Evolutionary conservation across 2,888 invertebrate species (phyloP).

Genomic region (Tanaodytes sp.): DNA sequence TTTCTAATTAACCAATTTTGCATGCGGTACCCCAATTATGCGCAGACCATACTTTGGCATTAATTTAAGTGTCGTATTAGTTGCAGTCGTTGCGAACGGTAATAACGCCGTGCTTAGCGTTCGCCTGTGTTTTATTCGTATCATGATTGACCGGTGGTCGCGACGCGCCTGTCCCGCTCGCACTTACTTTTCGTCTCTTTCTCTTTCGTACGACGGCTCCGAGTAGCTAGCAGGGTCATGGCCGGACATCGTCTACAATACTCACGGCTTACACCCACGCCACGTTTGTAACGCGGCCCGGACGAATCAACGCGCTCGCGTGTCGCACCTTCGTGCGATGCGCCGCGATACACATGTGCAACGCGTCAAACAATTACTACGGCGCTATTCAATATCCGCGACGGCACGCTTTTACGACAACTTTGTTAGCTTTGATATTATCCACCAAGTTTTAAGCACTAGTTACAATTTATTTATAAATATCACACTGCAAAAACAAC

Average conservation of each 20-base stretch:
- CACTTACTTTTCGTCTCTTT: constrained; percentile 50
- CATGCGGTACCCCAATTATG: constrained; percentile 21
- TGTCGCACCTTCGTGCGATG: constrained; percentile 10
- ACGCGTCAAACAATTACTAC: constrained; percentile 7
- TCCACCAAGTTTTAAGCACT: too few relatives aligned
- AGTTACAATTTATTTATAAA: too few relatives aligned
- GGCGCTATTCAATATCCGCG: too few relatives aligned
- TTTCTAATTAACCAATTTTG: constrained; percentile 21
- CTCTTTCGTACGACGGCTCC: constrained; percentile 57
- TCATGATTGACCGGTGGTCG: constrained; percentile 61
- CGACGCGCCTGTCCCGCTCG: constrained; percentile 44
- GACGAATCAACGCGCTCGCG: constrained; percentile 32
- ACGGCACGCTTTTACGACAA: too few relatives aligned
- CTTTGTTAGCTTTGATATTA: too few relatives aligned
- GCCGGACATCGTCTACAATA: constrained; percentile 72
- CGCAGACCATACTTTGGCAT: constrained; percentile 10
- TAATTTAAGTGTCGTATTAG: constrained; percentile 29
- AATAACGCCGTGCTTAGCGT: constrained; percentile 32
- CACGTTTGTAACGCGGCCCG: constrained; percentile 61
- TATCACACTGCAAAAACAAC: too few relatives aligned
- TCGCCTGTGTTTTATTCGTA: constrained; percentile 58
- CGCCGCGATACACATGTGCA: constrained; percentile 15
- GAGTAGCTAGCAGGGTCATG: constrained; percentile 69
- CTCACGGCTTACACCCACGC: constrained; percentile 64
- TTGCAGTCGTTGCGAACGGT: constrained; percentile 23